These are phyloP conservation scores for Lycophotia porphyrea DNA, from an alignment of 2,888 invertebrate species.

Conservation along the genomic window DNA sequence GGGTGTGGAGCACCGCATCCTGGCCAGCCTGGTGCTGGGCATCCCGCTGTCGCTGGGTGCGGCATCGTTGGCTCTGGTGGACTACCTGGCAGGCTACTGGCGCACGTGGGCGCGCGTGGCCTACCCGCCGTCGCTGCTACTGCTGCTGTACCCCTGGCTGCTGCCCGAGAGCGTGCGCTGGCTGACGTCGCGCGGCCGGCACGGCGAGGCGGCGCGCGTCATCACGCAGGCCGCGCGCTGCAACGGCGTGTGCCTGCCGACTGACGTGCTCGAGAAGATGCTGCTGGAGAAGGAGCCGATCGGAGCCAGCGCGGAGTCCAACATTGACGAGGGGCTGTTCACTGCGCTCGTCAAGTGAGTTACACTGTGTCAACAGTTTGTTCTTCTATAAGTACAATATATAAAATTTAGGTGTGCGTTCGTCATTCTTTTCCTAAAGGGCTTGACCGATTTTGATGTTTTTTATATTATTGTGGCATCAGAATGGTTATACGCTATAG, in stretches of 20 bases:
- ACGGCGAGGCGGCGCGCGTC: slow-evolving; percentile 91
- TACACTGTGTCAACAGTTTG: background rate
- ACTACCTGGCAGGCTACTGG: slow-evolving; percentile 93
- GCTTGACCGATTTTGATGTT: background rate
- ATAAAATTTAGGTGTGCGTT: background rate
- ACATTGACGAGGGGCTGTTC: slow-evolving; percentile 80
- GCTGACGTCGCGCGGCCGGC: slow-evolving; percentile 92
- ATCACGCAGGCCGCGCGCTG: slow-evolving; percentile 91
- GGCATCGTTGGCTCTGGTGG: slow-evolving; percentile 91
- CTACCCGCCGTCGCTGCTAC: slow-evolving; percentile 92
- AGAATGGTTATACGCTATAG: background rate
- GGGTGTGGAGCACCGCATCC: slow-evolving; percentile 93
- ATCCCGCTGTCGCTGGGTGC: slow-evolving; percentile 93
- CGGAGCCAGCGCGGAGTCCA: slow-evolving; percentile 70
- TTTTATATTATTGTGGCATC: background rate
- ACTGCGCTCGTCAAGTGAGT: slow-evolving; percentile 82
- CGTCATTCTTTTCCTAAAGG: background rate
- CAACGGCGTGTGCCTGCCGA: slow-evolving; percentile 88
- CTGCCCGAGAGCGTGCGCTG: slow-evolving; percentile 94
- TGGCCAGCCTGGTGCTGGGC: slow-evolving; percentile 93
- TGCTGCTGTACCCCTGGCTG: slow-evolving; percentile 92
- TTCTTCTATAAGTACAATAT: too few species aligned
- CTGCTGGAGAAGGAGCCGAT: slow-evolving; percentile 76
- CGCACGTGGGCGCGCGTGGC: slow-evolving; percentile 91
- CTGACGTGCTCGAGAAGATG: slow-evolving; percentile 86